Base-by-base conservation (phyloP, 2,113 vertebrate species). In the Gadus chalcogrammus region DNA sequence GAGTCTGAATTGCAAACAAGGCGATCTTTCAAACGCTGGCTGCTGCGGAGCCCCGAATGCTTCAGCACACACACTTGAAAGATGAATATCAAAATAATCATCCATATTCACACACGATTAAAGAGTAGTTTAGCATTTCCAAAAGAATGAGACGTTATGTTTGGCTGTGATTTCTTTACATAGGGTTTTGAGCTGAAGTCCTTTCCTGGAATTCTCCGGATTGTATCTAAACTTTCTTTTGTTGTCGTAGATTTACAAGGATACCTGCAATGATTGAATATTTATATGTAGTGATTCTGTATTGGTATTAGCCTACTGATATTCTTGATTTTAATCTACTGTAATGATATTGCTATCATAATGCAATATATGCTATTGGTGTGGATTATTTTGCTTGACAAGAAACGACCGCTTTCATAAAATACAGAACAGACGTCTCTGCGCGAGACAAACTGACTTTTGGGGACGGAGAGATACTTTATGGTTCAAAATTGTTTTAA, bases 201-300 rank as follows among this genome's bases (percentile, higher is more conserved):
- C 20, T 56, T 80, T 68, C 55, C 68, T 65, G 68, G 72, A 77
- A 68, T 73, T 74, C 73, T 79, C 65, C 11, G 80, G 70, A 75
- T 84, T 79, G 69, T 85, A 80, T 79, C 70, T 73, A 74, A 76
- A 72, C 65, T 28, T 70, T 75, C 78, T 78, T 64, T 73, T 79
- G 72, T 75, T 81, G 82, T 85, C 77, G 82, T 77, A 79, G 73
- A 81, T 84, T 88, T 86, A 83, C 73, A 80, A 82, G 13, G 84
- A 78, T 88, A 85, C 73, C 66, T 79, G 80, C 70, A 80, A 77
- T 77, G 72, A 80, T 81, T 84, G 84, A 79, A 82, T 92, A 92
- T 91, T 91, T 91, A 82, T 90, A 83, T 87, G 88, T 91, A 89
- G 87, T 88, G 90, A 85, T 90, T 89, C 82, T 83, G 90, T 91